Evolutionary conservation across 2,113 vertebrate species (phyloP).

Genomic region (Notechis scutatus): DNA sequence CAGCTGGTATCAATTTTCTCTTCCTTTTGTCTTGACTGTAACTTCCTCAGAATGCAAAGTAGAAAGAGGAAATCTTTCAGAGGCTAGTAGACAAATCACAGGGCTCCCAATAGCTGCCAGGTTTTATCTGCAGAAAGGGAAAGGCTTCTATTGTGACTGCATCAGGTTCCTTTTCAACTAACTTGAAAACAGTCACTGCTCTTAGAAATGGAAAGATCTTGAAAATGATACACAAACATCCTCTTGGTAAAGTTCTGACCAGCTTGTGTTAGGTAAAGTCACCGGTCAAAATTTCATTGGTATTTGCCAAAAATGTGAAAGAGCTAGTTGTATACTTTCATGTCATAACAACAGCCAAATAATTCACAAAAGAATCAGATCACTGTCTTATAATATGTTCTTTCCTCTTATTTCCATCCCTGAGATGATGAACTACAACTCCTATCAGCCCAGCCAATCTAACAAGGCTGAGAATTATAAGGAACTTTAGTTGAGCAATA

Average conservation of each 20-base stretch:
- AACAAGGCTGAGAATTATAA: too few species aligned
- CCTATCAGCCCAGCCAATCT: too few species aligned
- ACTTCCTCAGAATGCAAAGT: background rate
- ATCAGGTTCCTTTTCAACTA: accelerated
- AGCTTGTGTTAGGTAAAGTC: background rate
- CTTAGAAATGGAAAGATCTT: background rate
- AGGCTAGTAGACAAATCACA: background rate
- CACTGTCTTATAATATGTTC: too few species aligned
- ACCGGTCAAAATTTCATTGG: background rate
- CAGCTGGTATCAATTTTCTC: background rate
- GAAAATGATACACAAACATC: background rate
- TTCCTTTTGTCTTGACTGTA: background rate
- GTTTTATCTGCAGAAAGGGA: background rate
- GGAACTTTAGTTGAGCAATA: too few species aligned
- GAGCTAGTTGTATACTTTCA: background rate
- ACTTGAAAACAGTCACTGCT: background rate
- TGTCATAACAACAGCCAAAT: background rate
- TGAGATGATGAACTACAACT: too few species aligned
- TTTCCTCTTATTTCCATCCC: background rate
- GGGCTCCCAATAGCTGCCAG: too few species aligned
- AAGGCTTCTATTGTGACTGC: background rate
- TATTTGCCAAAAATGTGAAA: background rate
- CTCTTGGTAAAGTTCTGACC: background rate
- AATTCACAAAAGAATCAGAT: background rate
- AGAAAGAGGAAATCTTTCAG: background rate